Base-by-base conservation (phyloP, 2,888 invertebrate genomes). In the Cordylochernes scorpioides region DNA sequence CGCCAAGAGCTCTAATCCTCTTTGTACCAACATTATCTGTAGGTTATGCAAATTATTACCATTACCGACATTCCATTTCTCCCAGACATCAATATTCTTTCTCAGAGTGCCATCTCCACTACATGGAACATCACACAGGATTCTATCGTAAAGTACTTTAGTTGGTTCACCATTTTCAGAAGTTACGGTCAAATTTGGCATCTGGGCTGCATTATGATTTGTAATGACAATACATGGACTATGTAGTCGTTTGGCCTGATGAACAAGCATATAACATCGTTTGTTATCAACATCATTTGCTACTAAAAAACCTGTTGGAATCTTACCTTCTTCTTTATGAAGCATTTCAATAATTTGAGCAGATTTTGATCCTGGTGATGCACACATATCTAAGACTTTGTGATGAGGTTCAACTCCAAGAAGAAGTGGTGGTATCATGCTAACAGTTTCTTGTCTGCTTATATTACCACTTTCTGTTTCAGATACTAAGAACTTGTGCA, bases 231-330 rank as follows among this genome's bases (percentile, higher is more conserved):
- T 71, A 49, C 77, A 74, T 0, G 94, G 86, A 14, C 86, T 91
- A 56, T 82, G 82, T 6, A 91, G 61, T 15, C 97, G 60, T 57
- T 97, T 97, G 4, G 91, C 84, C 57, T 99, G 97, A 55, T 94
- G 94, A 9, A 91, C 86, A 55, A 97, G 60, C 78, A 94, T 80
- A 54, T 99, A 97, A 53, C 63, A 62, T 1, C 94, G 65, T 51
- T 74, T 80, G 56, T 94, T 91, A 53, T 94, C 88, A 19, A 80
- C 67, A 54, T 99, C 97, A 53, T 99, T 97, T 0, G 94, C 97
- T 44, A 99, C 67, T n/a, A n/a, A 29, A 17, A 8, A 17, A 26
- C 25, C 54, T 69, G 70, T 64, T 42, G 77, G 69, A 5, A 72
- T 69, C 36, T 67, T 63, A 40, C 66, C 66, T 15, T 42, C 62